Conservation (phyloP, 2,113 vertebrate genomes). For the Saguinus midas region DNA sequence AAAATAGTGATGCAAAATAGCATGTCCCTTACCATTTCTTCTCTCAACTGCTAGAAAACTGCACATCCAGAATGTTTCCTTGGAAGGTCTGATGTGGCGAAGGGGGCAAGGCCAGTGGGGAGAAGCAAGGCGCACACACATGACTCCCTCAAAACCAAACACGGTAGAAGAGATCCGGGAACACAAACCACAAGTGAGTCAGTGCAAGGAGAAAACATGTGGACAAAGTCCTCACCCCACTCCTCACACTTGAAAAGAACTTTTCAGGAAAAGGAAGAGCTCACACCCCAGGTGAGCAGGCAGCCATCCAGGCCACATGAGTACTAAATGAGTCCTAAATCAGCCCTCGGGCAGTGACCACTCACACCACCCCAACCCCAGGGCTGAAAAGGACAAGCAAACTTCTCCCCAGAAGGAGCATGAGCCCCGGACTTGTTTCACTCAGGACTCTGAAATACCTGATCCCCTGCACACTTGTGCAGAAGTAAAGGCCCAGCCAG, state of each 20-base stretch:
- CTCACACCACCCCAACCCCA: background rate
- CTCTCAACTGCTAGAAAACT: background rate
- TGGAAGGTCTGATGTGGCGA: constrained; percentile 24
- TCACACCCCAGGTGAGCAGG: background rate
- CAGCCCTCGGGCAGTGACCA: background rate
- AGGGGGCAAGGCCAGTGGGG: background rate
- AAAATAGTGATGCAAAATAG: background rate
- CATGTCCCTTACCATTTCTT: background rate
- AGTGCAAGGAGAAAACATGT: background rate
- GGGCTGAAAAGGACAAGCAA: background rate
- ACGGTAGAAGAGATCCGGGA: constrained; percentile 48
- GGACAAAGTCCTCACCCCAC: background rate
- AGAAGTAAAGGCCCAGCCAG: background rate
- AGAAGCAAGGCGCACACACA: background rate
- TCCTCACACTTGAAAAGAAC: background rate
- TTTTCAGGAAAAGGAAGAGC: background rate
- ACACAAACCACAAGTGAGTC: constrained; percentile 69
- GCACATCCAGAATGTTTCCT: background rate
- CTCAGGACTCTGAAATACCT: background rate
- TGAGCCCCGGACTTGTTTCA: background rate
- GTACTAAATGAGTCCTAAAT: background rate
- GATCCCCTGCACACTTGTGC: fast-evolving
- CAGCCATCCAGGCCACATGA: background rate
- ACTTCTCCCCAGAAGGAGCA: too few relatives aligned
- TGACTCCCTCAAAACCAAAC: background rate